Evolutionary conservation across 1,140 invertebrate genomes (phyloP).

Genomic region (Meloidogyne hapla): DNA sequence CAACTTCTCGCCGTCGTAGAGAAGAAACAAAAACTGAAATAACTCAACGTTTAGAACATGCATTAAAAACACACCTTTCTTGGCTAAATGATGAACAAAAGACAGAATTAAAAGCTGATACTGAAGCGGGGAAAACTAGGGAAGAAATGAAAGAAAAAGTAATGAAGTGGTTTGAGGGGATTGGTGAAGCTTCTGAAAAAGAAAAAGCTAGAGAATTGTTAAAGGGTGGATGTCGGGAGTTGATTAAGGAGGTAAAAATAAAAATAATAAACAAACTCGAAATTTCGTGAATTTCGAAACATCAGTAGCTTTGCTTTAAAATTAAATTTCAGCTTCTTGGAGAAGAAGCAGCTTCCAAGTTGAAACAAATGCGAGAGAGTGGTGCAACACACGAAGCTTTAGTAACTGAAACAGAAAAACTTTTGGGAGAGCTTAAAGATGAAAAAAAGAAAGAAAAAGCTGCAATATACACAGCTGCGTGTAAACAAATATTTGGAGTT

Average conservation of each 20-base stretch:
- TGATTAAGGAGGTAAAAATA: slow-evolving; percentile 24
- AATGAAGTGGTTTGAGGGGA: neutral
- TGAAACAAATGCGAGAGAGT: slow-evolving; percentile 30
- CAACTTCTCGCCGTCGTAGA: slow-evolving; percentile 1
- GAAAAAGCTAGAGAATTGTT: slow-evolving; percentile 43
- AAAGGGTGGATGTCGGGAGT: slow-evolving; percentile 44
- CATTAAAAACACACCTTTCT: slow-evolving; percentile 43
- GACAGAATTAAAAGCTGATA: slow-evolving; percentile 22
- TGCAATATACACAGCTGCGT: slow-evolving; percentile 28
- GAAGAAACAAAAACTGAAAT: neutral
- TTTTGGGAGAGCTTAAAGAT: slow-evolving; percentile 37
- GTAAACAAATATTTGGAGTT: slow-evolving; percentile 39
- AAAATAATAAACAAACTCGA: no score
- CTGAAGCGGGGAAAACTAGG: slow-evolving; percentile 14
- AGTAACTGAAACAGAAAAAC: slow-evolving; percentile 23
- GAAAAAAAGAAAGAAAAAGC: slow-evolving; percentile 46
- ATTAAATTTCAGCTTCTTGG: slow-evolving; percentile 35
- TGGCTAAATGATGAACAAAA: slow-evolving; percentile 50
- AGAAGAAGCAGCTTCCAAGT: slow-evolving; percentile 45
- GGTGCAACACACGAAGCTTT: neutral
- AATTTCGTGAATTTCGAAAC: neutral
- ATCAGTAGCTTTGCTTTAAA: neutral
- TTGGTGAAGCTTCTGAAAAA: slow-evolving; percentile 14
- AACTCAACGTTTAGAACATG: slow-evolving; percentile 40
- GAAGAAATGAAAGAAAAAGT: slow-evolving; percentile 28